Conservation (phyloP, 2,888 invertebrate genomes). For the Periphyllus acericola region DNA sequence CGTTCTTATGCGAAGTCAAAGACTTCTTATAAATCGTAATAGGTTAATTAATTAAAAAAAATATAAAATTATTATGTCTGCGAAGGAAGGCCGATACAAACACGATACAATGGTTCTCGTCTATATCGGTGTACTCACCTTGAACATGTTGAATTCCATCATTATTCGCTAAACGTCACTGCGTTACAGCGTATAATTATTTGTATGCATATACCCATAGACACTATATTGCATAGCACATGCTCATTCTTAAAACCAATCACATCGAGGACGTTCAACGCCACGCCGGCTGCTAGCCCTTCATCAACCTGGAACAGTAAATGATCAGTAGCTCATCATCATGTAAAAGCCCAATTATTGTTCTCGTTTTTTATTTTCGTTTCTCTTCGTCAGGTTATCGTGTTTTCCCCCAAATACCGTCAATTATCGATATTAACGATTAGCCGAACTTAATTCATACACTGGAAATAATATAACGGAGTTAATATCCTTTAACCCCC, state of each 20-base stretch:
- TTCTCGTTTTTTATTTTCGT: too few species aligned
- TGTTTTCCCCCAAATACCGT: too few species aligned
- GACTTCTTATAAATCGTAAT: neutral
- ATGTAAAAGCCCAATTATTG: too few species aligned
- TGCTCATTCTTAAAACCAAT: neutral
- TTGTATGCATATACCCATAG: neutral
- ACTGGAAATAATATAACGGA: too few species aligned
- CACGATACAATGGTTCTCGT: neutral
- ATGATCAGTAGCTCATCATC: too few species aligned
- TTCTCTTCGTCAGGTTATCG: too few species aligned
- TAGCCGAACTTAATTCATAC: too few species aligned
- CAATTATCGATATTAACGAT: too few species aligned
- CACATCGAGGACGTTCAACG: neutral
- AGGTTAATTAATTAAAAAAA: neutral
- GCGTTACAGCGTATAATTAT: neutral
- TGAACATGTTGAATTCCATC: neutral
- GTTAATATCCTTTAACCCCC: too few species aligned
- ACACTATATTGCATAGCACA: too few species aligned
- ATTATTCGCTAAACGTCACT: neutral
- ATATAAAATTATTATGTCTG: neutral
- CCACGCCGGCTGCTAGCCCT: neutral
- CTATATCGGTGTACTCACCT: neutral
- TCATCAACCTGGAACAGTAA: neutral
- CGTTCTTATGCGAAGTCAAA: neutral
- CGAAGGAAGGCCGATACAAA: neutral